phyloP scores from a whole-genome alignment of 2,797 vertebrate genomes.

The Hydrolagus colliei region DNA sequence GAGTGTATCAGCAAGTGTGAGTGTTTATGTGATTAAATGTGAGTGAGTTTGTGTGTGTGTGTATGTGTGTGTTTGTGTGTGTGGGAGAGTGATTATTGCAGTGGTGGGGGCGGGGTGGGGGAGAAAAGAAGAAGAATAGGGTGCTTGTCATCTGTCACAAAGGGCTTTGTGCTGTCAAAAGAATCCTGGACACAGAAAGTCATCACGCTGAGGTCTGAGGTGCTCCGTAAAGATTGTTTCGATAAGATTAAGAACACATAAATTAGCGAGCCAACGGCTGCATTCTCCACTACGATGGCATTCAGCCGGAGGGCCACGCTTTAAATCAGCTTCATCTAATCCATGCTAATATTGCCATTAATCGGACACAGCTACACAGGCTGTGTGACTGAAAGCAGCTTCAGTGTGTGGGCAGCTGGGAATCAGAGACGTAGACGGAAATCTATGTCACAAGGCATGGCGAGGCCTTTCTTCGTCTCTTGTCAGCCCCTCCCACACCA shows the following conservation, averaged over 20 bases:
- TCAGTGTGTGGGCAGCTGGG: not conserved
- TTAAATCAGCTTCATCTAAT: constrained; percentile 2
- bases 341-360: constrained; percentile 7
- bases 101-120: too few species aligned
- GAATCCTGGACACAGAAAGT: not conserved
- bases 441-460: constrained; percentile 5
- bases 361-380: not conserved
- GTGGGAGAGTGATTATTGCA: too few species aligned
- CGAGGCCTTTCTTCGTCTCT: not conserved
- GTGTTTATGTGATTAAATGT: too few species aligned
- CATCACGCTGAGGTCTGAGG: constrained; percentile 3
- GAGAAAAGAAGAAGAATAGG: too few species aligned
- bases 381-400: not conserved
- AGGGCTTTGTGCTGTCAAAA: not conserved
- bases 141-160: not conserved
- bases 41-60: too few species aligned
- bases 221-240: not conserved
- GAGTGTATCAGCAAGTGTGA: too few species aligned
- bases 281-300: not conserved
- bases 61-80: too few species aligned
- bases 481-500: not conserved
- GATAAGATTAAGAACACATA: constrained; percentile 20
- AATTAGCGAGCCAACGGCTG: not conserved
- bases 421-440: not conserved
- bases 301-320: not conserved